Conservation (phyloP, 1,140 invertebrate genomes). For the Vollenhovia emeryi region DNA sequence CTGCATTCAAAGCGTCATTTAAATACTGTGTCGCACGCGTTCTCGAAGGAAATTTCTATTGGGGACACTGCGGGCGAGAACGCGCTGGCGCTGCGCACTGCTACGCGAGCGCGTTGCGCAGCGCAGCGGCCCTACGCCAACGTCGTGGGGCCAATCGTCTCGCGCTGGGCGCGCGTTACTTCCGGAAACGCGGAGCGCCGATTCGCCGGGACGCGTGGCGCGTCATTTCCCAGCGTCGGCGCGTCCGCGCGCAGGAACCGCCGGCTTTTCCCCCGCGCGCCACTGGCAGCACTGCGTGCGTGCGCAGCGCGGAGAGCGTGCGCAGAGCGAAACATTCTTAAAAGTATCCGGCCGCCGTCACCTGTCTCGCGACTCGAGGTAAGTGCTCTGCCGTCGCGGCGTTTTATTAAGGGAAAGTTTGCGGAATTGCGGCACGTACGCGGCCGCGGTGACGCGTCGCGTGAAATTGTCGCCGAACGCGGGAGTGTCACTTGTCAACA, state of each 20-base stretch:
- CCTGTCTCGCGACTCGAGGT: conserved; percentile 12
- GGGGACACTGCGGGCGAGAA: too few species aligned
- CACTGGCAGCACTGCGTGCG: background rate
- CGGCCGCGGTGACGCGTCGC: background rate
- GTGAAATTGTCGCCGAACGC: background rate
- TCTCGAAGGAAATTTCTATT: too few species aligned
- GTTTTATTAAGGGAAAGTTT: background rate
- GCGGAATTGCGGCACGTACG: background rate
- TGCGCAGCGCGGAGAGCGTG: conserved; percentile 36
- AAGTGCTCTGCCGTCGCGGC: background rate
- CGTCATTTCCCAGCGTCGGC: background rate
- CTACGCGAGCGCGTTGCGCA: too few species aligned
- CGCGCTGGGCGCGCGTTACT: too few species aligned
- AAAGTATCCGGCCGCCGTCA: conserved; percentile 52
- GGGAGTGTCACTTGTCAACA: conserved; percentile 11
- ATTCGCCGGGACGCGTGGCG: background rate
- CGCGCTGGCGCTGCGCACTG: too few species aligned
- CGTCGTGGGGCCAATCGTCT: too few species aligned
- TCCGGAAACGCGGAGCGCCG: background rate
- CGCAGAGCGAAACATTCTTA: conserved; percentile 16
- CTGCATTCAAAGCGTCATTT: too few species aligned
- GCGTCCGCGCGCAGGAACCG: background rate
- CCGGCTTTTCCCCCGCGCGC: background rate
- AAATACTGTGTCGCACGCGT: too few species aligned
- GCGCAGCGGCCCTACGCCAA: too few species aligned